phyloP scores from a whole-genome alignment of 2,113 vertebrate genomes.

The Cavia aperea region DNA sequence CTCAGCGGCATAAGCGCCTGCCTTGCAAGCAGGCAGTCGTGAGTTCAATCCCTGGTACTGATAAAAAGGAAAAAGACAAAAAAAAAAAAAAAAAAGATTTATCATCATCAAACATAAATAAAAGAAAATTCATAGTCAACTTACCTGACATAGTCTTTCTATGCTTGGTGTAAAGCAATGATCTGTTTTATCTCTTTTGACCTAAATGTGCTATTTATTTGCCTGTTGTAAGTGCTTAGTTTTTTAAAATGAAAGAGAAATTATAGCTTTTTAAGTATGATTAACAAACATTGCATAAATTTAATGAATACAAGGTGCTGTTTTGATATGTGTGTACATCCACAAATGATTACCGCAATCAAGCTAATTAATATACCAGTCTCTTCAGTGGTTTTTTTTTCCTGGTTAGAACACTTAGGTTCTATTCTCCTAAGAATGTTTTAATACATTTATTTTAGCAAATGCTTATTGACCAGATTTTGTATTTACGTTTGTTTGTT shows the following conservation, averaged over 20 bases:
- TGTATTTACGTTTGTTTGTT: neutral
- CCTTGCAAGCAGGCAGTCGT: too few relatives aligned
- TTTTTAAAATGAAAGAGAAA: neutral
- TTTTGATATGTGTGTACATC: neutral
- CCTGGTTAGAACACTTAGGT: neutral
- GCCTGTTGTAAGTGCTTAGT: neutral
- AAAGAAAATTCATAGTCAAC: neutral
- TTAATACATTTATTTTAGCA: neutral
- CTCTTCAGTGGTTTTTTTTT: neutral
- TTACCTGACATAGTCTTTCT: slow-evolving; percentile 1
- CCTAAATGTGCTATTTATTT: neutral
- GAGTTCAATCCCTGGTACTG: too few relatives aligned
- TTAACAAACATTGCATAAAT: neutral
- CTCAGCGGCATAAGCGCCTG: too few relatives aligned
- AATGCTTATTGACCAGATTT: neutral
- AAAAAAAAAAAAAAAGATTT: slow-evolving; percentile 26
- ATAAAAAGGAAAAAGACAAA: too few relatives aligned
- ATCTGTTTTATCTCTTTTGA: neutral
- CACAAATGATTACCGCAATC: neutral
- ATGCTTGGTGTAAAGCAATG: neutral
- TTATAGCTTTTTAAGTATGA: neutral
- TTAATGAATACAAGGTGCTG: neutral
- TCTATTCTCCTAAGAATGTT: neutral
- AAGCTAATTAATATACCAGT: neutral
- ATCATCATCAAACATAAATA: neutral